Evolutionary conservation across 2,797 vertebrate genomes (phyloP), one percentile per base, ranked within the genome.

Genomic region (Chrosomus eos): DNA sequence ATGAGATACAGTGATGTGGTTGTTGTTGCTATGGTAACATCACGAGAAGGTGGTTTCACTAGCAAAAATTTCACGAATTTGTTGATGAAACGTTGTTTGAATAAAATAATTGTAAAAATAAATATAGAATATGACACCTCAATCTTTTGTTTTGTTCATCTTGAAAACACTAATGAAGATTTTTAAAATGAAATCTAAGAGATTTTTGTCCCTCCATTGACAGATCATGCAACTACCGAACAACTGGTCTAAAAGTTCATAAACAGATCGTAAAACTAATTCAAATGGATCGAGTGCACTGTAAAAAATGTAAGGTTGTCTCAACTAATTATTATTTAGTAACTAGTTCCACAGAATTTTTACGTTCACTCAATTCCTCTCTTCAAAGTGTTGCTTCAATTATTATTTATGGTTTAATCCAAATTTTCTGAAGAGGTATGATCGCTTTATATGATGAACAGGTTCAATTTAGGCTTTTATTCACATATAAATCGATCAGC

Each of bases 21-120:
- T n/a, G 31, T 8, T 55, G 73, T 55, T 58, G 31, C 51, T 36
- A 75, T 75, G 21, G 73, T n/a, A 53, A 74, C 71, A 51, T 51
- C 8, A 2, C 5, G 2, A 16, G 16, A 48, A 74, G 4, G 7
- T 8, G 26, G 26, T 31, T 62, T 31, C 1, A 43, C 14, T 28
- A 45, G 13, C 4, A 18, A 4, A 19, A 5, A 53, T 53, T 53
- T 53, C 2, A 5, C 11, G 1, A 71, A 18, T 48, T 19, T 72
- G 7, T 48, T 28, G 21, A 70, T 40, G 19, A 74, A 74, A 76
- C 13, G 7, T 33, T 13, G 71, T 33, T 33, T 26, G 13, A 19
- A 9, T 16, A 48, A 45, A 45, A 48, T 16, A 16, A 48, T 48
- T 26, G 36, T 9, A 7, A 26, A 26, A 19, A 10, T 33, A 19